Base-by-base conservation (phyloP, 1,140 invertebrate species). In the Trypoxylus dichotomus region DNA sequence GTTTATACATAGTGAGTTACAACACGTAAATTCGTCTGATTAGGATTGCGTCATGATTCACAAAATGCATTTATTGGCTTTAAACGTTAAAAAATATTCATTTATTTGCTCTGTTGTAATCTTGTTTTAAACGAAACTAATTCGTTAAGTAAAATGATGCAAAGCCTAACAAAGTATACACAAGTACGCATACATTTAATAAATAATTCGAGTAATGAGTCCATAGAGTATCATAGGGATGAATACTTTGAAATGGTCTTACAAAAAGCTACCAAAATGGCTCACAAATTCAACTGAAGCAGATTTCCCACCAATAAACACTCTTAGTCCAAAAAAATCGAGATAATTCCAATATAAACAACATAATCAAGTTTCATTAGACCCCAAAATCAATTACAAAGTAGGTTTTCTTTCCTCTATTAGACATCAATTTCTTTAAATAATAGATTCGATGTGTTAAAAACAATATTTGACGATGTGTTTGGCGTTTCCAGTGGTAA, bases 221-320 rank as follows among this genome's bases (percentile, higher is more conserved):
- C 79, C 74, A 78, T 71, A 76, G 71, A 79, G 58, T 73, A 79
- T 75, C 73, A 68, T 43, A 80, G 73, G 25, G 63, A 72, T 76
- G 79, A 80, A 77, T 63, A 80, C 42, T 79, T 79, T 77, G n/a
- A 79, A 68, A 79, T 37, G 25, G 32, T 77, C 13, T 72, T 79
- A 79, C 13, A 73, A 77, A 58, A 80, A 79, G 75, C 75, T 77
- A 74, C 24, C n/a, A 76, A 80, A 29, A 63, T 78, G 72, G 79
- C 79, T 73, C 77, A 76, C 27, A 32, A 76, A 78, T 58, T 80
- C 13, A 76, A 76, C 29, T 5, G 54, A 58, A 58, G 15, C 79
- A 79, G 77, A 79, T 47, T 78, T 78, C 73, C 74, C 77, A 79
- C 79, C 32, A 79, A 76, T 79, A 79, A 79, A 79, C 32, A 78